Percentiles rank a stretch among this genome's conserved stretches.
Evolutionary conservation across 2,113 vertebrate genomes (phyloP).

Genomic region (Tichodroma muraria): DNA sequence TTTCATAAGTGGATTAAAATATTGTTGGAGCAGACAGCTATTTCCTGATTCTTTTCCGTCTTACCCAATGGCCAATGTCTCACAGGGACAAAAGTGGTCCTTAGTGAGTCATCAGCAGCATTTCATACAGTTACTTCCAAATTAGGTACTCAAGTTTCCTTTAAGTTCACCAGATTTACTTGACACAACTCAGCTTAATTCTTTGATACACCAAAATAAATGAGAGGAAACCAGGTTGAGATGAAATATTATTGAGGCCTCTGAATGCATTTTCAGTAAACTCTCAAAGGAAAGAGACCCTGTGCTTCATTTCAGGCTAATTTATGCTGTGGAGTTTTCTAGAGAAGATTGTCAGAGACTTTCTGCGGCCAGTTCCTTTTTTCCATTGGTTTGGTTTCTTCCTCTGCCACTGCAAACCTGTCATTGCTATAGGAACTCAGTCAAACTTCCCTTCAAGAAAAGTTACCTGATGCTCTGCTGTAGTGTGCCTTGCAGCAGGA

Average conservation of each 20-base stretch:
- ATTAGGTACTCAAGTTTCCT: background rate
- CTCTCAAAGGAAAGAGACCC: background rate
- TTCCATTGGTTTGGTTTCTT: background rate
- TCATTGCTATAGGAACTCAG: slow-evolving; percentile 33
- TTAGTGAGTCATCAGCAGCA: background rate
- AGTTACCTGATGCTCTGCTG: slow-evolving; percentile 9
- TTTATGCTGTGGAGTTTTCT: background rate
- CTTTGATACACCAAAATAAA: background rate
- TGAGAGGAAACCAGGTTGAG: background rate
- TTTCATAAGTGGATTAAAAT: slow-evolving; percentile 40
- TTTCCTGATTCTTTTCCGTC: background rate
- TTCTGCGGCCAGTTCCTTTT: background rate
- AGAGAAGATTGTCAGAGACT: background rate
- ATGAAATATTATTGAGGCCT: background rate
- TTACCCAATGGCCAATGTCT: background rate
- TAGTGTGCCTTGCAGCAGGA: background rate
- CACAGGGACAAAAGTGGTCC: background rate
- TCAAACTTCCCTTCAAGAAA: background rate
- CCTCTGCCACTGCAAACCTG: slow-evolving; percentile 20
- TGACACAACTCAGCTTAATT: background rate
- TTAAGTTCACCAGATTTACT: background rate
- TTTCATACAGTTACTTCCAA: slow-evolving; percentile 29
- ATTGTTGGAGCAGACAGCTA: background rate
- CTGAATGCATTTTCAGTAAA: background rate
- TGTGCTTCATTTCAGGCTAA: background rate